Evolutionary conservation across 1,140 invertebrate species (phyloP).

Genomic region (Drosophila littoralis): DNA sequence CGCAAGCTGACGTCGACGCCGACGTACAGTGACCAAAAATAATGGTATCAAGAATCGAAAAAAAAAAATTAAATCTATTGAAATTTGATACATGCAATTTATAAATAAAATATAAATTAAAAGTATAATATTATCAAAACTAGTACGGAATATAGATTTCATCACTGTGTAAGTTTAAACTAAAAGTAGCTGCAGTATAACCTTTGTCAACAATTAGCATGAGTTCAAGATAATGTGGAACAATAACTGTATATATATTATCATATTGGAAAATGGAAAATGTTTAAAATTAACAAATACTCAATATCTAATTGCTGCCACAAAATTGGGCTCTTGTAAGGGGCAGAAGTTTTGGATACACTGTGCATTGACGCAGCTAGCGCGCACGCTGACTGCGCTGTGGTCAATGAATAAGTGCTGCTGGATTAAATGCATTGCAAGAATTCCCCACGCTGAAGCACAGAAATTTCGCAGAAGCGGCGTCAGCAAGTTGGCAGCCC

Average conservation of each 20-base stretch:
- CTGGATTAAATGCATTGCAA: slow-evolving; percentile 55
- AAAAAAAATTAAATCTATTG: not conserved
- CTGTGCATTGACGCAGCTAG: slow-evolving; percentile 7
- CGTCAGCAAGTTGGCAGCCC: slow-evolving; percentile 49
- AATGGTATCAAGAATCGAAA: not conserved
- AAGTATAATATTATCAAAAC: too few species aligned
- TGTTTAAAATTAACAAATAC: too few species aligned
- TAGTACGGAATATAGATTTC: too few species aligned
- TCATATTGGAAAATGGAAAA: too few species aligned
- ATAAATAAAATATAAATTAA: too few species aligned
- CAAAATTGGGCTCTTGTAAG: too few species aligned
- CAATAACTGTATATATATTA: too few species aligned
- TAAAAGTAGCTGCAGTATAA: too few species aligned
- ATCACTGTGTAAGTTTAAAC: too few species aligned
- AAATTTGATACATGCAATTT: not conserved
- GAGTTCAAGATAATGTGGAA: too few species aligned
- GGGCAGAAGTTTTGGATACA: not conserved
- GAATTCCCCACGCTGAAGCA: slow-evolving; percentile 52
- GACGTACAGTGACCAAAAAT: slow-evolving; percentile 37
- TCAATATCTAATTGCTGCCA: too few species aligned
- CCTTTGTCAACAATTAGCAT: too few species aligned
- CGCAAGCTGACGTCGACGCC: slow-evolving; percentile 40
- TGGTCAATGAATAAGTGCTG: slow-evolving; percentile 52
- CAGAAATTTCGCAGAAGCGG: slow-evolving; percentile 43
- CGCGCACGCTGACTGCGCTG: slow-evolving; percentile 17